Evolutionary conservation across 2,113 vertebrate species (phyloP).

Genomic region (Setophaga kirtlandii): DNA sequence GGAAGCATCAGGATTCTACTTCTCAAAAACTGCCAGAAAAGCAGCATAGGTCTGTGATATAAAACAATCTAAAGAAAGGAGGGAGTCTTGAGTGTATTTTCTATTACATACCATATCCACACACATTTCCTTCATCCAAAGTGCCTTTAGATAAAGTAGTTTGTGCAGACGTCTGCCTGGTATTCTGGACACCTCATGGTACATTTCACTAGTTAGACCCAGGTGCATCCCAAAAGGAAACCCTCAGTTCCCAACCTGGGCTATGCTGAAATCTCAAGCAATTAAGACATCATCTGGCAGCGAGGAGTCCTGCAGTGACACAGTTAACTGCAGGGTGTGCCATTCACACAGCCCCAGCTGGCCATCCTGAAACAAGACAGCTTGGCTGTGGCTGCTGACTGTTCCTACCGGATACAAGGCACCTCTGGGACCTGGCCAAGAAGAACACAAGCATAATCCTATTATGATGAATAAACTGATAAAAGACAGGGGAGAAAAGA

Average conservation of each 20-base stretch:
- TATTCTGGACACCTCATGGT: neutral
- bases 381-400: neutral
- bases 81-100: neutral
- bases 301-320: neutral
- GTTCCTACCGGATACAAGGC: neutral
- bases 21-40: neutral
- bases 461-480: neutral
- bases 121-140: neutral
- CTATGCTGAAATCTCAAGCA: fast-evolving
- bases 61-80: neutral
- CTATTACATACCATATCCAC: neutral
- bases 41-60: neutral
- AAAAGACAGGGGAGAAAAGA: neutral
- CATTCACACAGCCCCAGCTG: neutral
- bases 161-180: fast-evolving
- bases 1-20: neutral
- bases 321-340: neutral
- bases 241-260: fast-evolving
- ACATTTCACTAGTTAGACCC: neutral
- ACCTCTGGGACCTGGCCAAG: neutral
- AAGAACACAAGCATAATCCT: neutral
- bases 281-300: neutral
- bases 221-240: fast-evolving
- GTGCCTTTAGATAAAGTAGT: neutral
- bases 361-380: neutral